Conservation (phyloP, 2,888 invertebrate genomes). For the Drosophila subsilvestris region DNA sequence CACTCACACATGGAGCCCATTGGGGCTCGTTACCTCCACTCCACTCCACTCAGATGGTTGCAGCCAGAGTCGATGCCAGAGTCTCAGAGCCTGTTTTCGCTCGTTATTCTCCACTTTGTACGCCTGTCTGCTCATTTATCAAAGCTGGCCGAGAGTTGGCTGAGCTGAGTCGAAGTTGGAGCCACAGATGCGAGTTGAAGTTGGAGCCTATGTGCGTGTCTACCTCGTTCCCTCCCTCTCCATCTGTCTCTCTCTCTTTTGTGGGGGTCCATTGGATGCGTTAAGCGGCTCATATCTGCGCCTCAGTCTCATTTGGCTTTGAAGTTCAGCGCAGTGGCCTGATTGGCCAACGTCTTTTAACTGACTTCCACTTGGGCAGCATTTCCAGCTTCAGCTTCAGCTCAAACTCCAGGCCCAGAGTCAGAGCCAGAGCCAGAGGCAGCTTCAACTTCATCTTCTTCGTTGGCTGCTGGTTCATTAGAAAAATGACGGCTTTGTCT, state of each 20-base stretch:
- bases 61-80: conserved; percentile 35
- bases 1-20: conserved; percentile 26
- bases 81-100: conserved; percentile 59
- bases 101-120: conserved; percentile 79
- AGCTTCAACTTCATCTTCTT: conserved; percentile 11
- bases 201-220: conserved; percentile 17
- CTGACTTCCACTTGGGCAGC: conserved; percentile 68
- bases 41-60: conserved; percentile 14
- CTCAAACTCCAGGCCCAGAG: no score
- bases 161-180: background rate
- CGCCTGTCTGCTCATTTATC: conserved; percentile 82
- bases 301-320: conserved; percentile 76
- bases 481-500: conserved; percentile 80
- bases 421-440: background rate
- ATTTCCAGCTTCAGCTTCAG: conserved; percentile 24
- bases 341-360: conserved; percentile 81
- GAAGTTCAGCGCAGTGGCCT: conserved; percentile 82
- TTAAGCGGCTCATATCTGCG: conserved; percentile 76
- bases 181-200: conserved; percentile 12
- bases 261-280: conserved; percentile 59
- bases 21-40: conserved; percentile 18
- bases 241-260: conserved; percentile 30
- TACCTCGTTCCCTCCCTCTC: conserved; percentile 16
- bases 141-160: conserved; percentile 60
- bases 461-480: conserved; percentile 67